Evolutionary conservation across 2,113 vertebrate genomes (phyloP), one percentile per base, ranked within the genome.

Genomic region (Calidris pygmaea): DNA sequence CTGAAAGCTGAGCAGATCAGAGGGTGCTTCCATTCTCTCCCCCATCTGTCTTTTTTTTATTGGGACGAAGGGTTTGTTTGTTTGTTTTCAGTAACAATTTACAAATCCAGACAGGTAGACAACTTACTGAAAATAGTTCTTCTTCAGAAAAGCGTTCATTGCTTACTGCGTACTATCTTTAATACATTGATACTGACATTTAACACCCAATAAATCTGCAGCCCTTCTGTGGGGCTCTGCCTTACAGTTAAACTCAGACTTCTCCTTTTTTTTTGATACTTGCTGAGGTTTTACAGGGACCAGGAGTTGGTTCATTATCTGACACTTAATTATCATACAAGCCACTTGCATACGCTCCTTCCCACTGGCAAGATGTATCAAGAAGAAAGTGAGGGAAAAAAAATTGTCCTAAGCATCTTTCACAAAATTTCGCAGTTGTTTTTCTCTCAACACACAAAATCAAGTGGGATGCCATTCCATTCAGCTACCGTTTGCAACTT

Each of bases 181-280:
- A 97, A 96, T 97, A 97, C 86, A 96, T 56, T 30, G 39, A 92
- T 91, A 83, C 93, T 98, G 97, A 97, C 95, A 97, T 97, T 97
- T 97, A 97, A 94, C 37, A 80, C 87, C 95, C 96, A 98, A 96
- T 97, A 97, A 95, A 98, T 96, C 92, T 85, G 90, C 65, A 96
- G 79, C 87, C 77, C 60, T 87, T 93, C 90, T 87, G 82, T 22
- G 59, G 85, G 94, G 75, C 56, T 91, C 79, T 74, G 66, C 79
- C 85, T 96, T 85, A 87, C 76, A 94, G 37, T 89, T 94, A 78
- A 89, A 84, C 34, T 53, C 62, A 90, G 27, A 74, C 52, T 83
- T 87, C 84, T 95, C 39, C 63, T 96, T 95, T 93, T 88, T 66
- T 68, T 95, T 95, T 71, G 63, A 80, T 73, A 84, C 27, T 71